Evolutionary conservation across 2,797 vertebrate species (phyloP), one percentile per base, ranked within the genome.

Genomic region (Girardinus metallicus): DNA sequence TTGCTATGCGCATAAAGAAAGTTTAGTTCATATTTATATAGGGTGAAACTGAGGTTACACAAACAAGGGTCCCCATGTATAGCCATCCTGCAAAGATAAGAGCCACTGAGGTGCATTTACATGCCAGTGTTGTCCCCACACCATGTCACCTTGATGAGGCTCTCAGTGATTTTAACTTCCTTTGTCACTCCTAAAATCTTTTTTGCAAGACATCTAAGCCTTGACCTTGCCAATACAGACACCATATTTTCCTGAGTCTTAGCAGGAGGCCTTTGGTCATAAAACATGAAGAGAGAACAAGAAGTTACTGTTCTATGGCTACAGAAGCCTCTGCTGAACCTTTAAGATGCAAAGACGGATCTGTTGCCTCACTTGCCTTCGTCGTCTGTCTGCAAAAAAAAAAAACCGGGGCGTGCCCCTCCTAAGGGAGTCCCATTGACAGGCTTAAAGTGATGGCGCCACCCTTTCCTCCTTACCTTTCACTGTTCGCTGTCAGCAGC

Each of bases 371-470:
- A 80, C 89, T 92, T 87, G 88, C 80, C 73, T 83, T 87, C 84
- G 75, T 83, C 86, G 39, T 92, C 83, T 85, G 85, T 90, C 78
- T 91, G 31, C 79, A 77, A 86, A 43, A 44, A n/a, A 43, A 44
- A 44, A 68, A 39, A 41, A 43, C 90, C 87, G 93, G 94, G 95
- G 95, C 91, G 93, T 94, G 94, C 91, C 90, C 72, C 87, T 95
- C 95, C 93, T 89, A n/a, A 85, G 94, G 93, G 95, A 94, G 83
- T 86, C 83, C 43, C 89, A 92, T 94, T 92, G 92, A 92, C 84
- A 57, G 89, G 86, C 88, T 86, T 87, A 86, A 89, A 89, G 87
- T 82, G 87, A 90, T 85, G 86, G 88, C 89, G 88, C 93, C 95
- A 90, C 94, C 94, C 91, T 93, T 93, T 93, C 91, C 93, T 91